Base-by-base conservation (phyloP, 92 coral and sea anemone genomes). In the Blastomussa wellsi region DNA sequence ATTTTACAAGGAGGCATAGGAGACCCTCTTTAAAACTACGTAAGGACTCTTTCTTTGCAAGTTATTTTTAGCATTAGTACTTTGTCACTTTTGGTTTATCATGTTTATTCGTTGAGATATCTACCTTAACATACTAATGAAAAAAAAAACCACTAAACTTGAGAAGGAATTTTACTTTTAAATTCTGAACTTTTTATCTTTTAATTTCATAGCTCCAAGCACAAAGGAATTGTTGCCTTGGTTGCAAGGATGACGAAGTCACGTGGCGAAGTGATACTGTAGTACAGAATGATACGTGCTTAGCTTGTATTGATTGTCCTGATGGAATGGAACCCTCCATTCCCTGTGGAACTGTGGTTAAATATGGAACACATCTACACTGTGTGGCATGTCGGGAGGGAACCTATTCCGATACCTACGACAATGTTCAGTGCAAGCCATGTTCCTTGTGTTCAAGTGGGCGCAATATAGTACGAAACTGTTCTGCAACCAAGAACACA, bases 271-370 rank as follows among this genome's bases (percentile, higher is more conserved):
- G 83, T 0, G 31, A 26, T 44, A 14, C 28, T 15, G 44, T 17
- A 28, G 41, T 29, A 64, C 59, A 41, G 60, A 79, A 79, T 24
- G 73, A 62, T 74, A 79, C 73, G 32, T 83, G 87, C 20, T 15
- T 72, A 17, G 6, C 44, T 9, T 83, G 87, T 38, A 47, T 52
- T 20, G 79, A 57, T 12, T 83, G 87, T n/a, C 87, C 87, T 16
- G 80, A 72, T 31, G 87, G 87, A 83, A 69, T 42, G 66, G 87
- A 75, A 17, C 74, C 76, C 48, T 72, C 79, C 32, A 69, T 71
- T 1, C 44, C 71, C 16, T 83, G 87, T 67, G 87, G 87, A 29
- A 60, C 47, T 1, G 57, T 41, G 7, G 72, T 52, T 8, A 66
- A 47, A 74, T 53, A 72, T 53, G 80, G 80, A 31, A 74, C 79